Base-by-base conservation (phyloP, 2,888 invertebrate species). In the Torymus auratus region DNA sequence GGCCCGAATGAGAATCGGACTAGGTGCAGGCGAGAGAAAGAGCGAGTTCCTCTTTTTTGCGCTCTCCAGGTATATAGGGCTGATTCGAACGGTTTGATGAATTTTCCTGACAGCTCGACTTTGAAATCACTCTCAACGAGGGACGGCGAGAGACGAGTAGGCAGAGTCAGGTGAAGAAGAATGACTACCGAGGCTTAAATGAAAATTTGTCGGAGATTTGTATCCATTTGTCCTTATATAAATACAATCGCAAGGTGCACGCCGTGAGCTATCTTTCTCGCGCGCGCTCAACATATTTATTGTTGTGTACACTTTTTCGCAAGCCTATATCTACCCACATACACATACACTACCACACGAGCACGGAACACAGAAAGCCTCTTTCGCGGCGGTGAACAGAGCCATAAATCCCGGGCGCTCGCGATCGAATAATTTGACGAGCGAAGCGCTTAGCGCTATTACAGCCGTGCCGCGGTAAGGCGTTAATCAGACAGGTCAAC, bases 401-500 rank as follows among this genome's bases (percentile, higher is more conserved):
- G 61, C 20, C 41, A 55, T 62, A 69, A 69, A 76, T 70, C 55
- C 15, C 7, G 41, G 7, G 41, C 7, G 5, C 41, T 5, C 41
- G 41, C 5, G 41, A 41, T 41, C 41, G 41, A 41, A 41, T 41
- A 41, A 41, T 41, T 41, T 41, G 41, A 41, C 41, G 41, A 41
- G 41, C 41, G 41, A 41, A 41, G 41, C 41, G 41, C 41, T 41
- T 41, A 41, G 41, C 41, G 7, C 41, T 41, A 41, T 41, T 41
- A 41, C 7, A 41, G 14, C 28, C 2, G 50, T 14, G 41, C 56
- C 14, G 50, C 50, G n/a, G 58, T 56, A 14, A 12, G 74, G n/a
- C 60, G 70, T 58, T 77, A 73, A 83, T 83, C 74, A 75, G 68
- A 78, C 82, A 69, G 83, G 82, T 82, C 82, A 82, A 80, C 75